Conservation (phyloP, 2,888 invertebrate species). For the Sepioteuthis lessoniana region DNA sequence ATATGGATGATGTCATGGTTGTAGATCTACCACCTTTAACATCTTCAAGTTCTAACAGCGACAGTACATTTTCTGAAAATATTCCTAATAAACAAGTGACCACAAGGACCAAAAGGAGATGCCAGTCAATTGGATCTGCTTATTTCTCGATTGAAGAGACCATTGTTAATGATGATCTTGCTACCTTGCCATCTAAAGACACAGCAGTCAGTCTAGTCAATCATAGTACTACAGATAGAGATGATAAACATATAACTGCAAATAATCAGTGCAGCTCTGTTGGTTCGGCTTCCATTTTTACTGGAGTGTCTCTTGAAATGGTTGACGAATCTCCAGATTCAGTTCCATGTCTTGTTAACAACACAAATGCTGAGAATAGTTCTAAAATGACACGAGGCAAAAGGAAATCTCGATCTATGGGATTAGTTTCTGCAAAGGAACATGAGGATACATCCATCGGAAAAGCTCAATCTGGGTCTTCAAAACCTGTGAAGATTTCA, state of each 20-base stretch:
- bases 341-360: neutral
- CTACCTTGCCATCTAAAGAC: neutral
- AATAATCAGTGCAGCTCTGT: neutral
- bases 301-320: neutral
- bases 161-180: neutral
- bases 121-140: neutral
- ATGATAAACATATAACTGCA: neutral
- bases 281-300: neutral
- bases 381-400: neutral
- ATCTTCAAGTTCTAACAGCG: too few relatives aligned
- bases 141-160: neutral
- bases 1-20: neutral
- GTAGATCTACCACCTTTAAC: neutral
- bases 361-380: neutral
- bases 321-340: neutral
- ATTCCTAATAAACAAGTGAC: neutral
- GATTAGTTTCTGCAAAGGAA: neutral
- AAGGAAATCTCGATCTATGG: neutral
- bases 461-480: neutral
- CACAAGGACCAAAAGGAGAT: neutral
- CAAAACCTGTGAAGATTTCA: neutral
- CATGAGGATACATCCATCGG: neutral
- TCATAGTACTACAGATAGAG: neutral
- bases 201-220: neutral
- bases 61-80: neutral